Conservation (phyloP, 1,140 invertebrate genomes). For the Drosophila bipectinata region DNA sequence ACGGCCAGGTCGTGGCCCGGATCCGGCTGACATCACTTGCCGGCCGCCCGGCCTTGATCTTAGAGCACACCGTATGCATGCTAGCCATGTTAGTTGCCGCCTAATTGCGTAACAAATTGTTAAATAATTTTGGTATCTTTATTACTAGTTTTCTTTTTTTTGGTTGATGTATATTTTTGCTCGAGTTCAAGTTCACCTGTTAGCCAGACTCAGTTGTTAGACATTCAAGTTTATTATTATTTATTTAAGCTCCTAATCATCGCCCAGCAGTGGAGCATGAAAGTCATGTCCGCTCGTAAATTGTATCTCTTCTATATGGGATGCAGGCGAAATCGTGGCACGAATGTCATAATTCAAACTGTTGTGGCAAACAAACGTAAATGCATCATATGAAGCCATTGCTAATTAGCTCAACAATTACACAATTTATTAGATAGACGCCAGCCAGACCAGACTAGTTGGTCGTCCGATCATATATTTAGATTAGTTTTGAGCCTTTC, state of each 20-base stretch:
- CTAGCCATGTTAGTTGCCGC: conserved; percentile 46
- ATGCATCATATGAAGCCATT: conserved; percentile 56
- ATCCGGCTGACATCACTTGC: conserved; percentile 62
- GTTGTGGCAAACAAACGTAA: conserved; percentile 8
- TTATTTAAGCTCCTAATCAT: conserved; percentile 61
- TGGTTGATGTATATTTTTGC: conserved; percentile 26
- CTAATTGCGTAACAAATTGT: conserved; percentile 80
- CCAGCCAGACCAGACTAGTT: conserved; percentile 48
- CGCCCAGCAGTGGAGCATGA: conserved; percentile 70
- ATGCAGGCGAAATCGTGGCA: conserved; percentile 50
- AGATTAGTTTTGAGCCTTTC: conserved; percentile 41
- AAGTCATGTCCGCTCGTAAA: conserved; percentile 79
- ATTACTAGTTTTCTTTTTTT: conserved; percentile 22
- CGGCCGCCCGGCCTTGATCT: conserved; percentile 64
- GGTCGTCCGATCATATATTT: conserved; percentile 14
- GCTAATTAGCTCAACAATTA: conserved; percentile 76
- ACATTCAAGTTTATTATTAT: conserved; percentile 43
- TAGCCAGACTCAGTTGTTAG: conserved; percentile 19
- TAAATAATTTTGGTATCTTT: conserved; percentile 62
- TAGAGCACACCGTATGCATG: conserved; percentile 43
- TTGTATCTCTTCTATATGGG: conserved; percentile 46
- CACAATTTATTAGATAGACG: conserved; percentile 75
- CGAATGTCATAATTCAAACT: conserved; percentile 73
- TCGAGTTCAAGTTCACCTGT: conserved; percentile 55
- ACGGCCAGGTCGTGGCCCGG: conserved; percentile 6